phyloP scores from a whole-genome alignment of 2,797 vertebrate species.

The Sphaeramia orbicularis region DNA sequence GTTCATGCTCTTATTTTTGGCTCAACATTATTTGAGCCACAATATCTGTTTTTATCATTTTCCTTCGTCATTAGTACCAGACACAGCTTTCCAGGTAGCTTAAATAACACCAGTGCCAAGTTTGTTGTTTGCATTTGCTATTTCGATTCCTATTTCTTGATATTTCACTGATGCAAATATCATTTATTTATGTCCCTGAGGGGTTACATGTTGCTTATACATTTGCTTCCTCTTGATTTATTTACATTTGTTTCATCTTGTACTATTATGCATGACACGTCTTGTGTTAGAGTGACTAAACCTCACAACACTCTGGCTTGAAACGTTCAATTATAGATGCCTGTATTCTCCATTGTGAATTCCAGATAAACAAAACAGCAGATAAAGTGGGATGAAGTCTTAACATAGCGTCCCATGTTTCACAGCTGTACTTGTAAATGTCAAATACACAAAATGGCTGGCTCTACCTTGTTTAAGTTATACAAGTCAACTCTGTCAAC shows the following conservation, averaged over 20 bases:
- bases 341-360: not conserved
- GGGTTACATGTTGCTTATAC: constrained; percentile 3
- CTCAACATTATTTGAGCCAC: constrained; percentile 14
- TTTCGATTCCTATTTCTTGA: too few species aligned
- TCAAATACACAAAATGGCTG: constrained; percentile 1
- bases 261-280: constrained; percentile 9
- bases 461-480: not conserved
- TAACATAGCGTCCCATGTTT: not conserved
- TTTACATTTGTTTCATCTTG: constrained; percentile 38
- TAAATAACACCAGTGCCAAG: constrained; percentile 10
- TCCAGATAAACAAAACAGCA: constrained; percentile 1
- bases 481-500: too few species aligned
- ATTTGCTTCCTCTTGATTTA: constrained; percentile 35
- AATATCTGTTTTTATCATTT: constrained; percentile 2
- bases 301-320: not conserved
- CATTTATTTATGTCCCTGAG: constrained; percentile 11
- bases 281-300: constrained; percentile 19
- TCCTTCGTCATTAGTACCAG: not conserved
- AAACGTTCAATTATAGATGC: not conserved
- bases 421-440: not conserved
- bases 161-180: constrained; percentile 14
- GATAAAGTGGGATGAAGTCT: not conserved
- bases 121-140: not conserved
- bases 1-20: not conserved
- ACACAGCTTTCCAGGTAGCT: constrained; percentile 16